Base-by-base conservation (phyloP, 2,113 vertebrate species). In the Sceloporus undulatus region DNA sequence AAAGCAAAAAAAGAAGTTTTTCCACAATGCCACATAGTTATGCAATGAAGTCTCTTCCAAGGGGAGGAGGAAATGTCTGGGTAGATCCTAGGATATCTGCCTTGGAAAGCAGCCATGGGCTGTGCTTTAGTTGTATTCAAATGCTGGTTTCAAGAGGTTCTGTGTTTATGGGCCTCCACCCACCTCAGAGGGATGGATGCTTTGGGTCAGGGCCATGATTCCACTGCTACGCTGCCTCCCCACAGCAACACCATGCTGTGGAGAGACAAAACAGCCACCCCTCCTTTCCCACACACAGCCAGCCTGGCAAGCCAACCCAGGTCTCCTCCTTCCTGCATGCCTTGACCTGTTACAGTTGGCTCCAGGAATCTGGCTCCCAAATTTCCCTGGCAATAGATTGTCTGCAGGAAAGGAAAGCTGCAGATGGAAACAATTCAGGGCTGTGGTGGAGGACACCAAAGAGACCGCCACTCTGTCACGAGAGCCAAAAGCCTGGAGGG, bases 351-450 rank as follows among this genome's bases (percentile, higher is more conserved):
- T 88, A 52, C 56, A 54, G 86, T 79, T 62, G 79, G 73, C 87
- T 78, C 65, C 27, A 1, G 56, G 81, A 68, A 54, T 40, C 18
- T 82, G 56, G 91, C 90, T 68, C 87, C 87, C 85, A 14, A 25
- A 91, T 95, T 85, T 90, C 94, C 94, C 84, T 88, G 92, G 94
- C 85, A 95, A 95, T 94, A 10, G 90, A 85, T 88, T 86, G 71
- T 70, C 82, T 25, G 90, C 83, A 10, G 34, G 77, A 40, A 4
- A 68, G 80, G 82, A 78, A 25, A 52, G 78, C 82, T 79, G 62
- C 56, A 78, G 27, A 56, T 83, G 80, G 87, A 88, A 88, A 78
- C 10, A 9, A n/a, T 21, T 11, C 21, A 29, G 40, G 54, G n/a
- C 71, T 66, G n/a, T 27, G 79, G 56, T 52, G 73, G 73, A 52